Evolutionary conservation across 2,888 invertebrate species (phyloP).

Genomic region (Harmothoe impar): DNA sequence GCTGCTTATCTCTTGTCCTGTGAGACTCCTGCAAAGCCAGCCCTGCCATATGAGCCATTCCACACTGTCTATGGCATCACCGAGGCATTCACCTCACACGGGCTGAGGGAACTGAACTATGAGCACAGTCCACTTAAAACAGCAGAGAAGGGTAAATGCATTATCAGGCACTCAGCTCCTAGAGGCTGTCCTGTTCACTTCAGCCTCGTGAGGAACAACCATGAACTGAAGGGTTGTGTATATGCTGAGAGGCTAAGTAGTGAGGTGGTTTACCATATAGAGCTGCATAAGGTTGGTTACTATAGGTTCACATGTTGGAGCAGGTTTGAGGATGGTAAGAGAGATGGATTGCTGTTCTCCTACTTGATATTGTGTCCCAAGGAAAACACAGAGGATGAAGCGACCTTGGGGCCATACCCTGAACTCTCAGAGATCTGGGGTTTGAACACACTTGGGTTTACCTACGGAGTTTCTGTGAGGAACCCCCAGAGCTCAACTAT

Average conservation of each 20-base stretch:
- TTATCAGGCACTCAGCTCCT: constrained; percentile 5
- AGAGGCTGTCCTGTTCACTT: constrained; percentile 10
- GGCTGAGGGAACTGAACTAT: background rate
- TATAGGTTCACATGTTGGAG: constrained; percentile 50
- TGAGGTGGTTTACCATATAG: constrained; percentile 42
- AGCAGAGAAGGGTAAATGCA: background rate
- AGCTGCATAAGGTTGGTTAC: background rate
- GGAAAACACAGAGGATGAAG: background rate
- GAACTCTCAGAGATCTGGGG: constrained; percentile 42
- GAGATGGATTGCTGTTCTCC: constrained; percentile 26
- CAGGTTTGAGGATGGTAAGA: background rate
- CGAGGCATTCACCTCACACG: background rate
- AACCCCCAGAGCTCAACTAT: constrained; percentile 2
- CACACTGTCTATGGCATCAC: background rate
- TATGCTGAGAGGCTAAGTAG: constrained; percentile 12
- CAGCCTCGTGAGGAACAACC: background rate
- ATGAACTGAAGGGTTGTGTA: background rate
- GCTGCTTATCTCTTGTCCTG: constrained; percentile 32
- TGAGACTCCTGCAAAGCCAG: constrained; percentile 13
- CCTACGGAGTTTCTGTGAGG: background rate
- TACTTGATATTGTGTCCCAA: constrained; percentile 1
- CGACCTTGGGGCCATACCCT: background rate
- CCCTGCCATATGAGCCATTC: constrained; percentile 34
- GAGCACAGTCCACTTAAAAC: background rate
- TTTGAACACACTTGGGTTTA: constrained; percentile 11